Percentiles rank a stretch among this genome's conserved stretches.
Conservation (phyloP, 2,888 invertebrate species). For the Didymodactylos carnosus region DNA sequence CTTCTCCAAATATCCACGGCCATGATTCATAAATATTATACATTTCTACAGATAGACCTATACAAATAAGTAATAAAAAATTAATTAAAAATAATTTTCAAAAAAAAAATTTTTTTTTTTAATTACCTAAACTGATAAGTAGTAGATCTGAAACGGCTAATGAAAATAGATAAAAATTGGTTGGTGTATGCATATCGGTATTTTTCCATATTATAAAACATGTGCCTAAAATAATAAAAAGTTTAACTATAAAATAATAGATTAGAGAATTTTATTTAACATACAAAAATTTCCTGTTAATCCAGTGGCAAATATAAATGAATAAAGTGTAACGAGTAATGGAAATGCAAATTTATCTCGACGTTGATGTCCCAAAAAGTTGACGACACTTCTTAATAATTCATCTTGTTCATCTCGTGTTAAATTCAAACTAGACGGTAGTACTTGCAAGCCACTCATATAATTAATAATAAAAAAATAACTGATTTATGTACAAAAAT, state of each 20-base stretch:
- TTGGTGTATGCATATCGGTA: constrained; percentile 63
- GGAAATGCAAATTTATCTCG: neutral
- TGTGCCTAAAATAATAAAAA: constrained; percentile 35
- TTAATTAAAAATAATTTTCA: neutral
- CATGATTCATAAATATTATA: constrained; percentile 37
- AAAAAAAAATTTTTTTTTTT: neutral
- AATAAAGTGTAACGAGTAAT: neutral
- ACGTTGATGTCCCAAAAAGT: neutral
- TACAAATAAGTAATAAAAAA: constrained; percentile 17
- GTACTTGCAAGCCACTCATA: neutral
- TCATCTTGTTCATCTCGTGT: neutral
- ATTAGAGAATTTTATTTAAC: neutral
- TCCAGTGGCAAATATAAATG: neutral
- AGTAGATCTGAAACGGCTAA: constrained; percentile 64
- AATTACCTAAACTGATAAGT: constrained; percentile 48
- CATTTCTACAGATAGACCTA: constrained; percentile 36
- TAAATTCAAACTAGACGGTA: neutral
- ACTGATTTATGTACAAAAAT: too few species aligned
- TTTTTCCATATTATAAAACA: constrained; percentile 64
- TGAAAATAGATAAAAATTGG: constrained; percentile 74
- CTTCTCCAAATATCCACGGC: constrained; percentile 32
- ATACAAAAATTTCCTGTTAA: neutral
- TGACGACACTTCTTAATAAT: neutral
- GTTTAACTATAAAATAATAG: neutral
- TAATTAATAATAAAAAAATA: too few species aligned